These are phyloP conservation scores for Phrynocephalus guinanensis DNA, from an alignment of 2,797 vertebrate species.

Conservation along the genomic window DNA sequence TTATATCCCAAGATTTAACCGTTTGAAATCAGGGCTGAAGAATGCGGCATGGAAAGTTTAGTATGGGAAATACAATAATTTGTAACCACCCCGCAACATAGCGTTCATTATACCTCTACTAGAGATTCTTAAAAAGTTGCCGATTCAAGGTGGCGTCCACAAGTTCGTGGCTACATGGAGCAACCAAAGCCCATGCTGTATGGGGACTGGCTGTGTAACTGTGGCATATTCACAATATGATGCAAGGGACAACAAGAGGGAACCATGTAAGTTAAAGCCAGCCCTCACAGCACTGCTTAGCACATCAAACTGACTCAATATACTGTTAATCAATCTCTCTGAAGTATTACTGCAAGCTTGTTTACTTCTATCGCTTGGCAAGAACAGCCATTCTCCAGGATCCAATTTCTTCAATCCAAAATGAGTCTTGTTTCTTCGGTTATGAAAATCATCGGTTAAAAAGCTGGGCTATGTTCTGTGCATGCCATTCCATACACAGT, in stretches of 20 bases:
- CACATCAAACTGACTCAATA: conserved; percentile 44
- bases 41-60: not conserved
- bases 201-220: conserved; percentile 9
- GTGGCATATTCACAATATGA: conserved; percentile 41
- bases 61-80: not conserved
- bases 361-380: conserved; percentile 33
- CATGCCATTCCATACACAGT: not conserved
- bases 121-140: conserved; percentile 29
- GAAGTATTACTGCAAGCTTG: conserved; percentile 17
- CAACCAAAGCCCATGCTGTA: conserved; percentile 7
- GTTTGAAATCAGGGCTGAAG: conserved; percentile 21
- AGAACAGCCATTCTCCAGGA: conserved; percentile 49
- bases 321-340: conserved; percentile 37
- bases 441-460: conserved; percentile 37
- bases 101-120: not conserved
- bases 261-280: conserved; percentile 35
- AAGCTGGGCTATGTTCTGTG: not conserved
- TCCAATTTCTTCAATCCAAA: conserved; percentile 29
- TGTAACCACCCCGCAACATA: not conserved
- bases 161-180: conserved; percentile 24
- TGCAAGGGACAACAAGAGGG: not conserved
- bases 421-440: conserved; percentile 45
- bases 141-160: rapidly evolving
- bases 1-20: conserved; percentile 8
- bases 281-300: conserved; percentile 35